A percentile compares a stretch with the other conserved stretches of the same genome.
phyloP scores from a whole-genome alignment of 1,140 invertebrate genomes.

The Dendrolimus kikuchii region DNA sequence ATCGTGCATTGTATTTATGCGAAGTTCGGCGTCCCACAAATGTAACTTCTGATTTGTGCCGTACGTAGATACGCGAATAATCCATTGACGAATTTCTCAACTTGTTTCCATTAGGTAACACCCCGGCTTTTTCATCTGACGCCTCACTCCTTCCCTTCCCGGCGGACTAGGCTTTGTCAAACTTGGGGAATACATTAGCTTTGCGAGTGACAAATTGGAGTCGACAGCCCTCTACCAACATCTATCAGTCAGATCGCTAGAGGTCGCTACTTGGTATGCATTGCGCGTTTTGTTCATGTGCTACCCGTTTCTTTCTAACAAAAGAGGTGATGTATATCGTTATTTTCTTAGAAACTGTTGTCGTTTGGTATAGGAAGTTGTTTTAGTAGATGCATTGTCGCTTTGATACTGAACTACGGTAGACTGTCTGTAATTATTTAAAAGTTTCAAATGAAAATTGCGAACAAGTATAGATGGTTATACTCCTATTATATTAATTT shows the following conservation, averaged over 20 bases:
- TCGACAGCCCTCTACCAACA: slow-evolving; percentile 31
- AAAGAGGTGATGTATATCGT: no score
- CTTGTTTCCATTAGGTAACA: slow-evolving; percentile 50
- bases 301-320: no score
- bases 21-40: background rate
- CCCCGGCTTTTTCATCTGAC: slow-evolving; percentile 48
- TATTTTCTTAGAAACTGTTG: no score
- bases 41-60: slow-evolving; percentile 2
- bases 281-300: no score
- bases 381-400: no score
- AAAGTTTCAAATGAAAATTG: slow-evolving; percentile 31
- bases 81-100: no score
- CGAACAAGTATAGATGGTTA: no score
- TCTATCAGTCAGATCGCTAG: no score
- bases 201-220: slow-evolving; percentile 49
- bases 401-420: slow-evolving; percentile 42
- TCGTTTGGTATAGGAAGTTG: no score
- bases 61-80: slow-evolving; percentile 12
- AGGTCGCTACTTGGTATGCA: no score
- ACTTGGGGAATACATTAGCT: slow-evolving; percentile 62
- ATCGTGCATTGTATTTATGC: slow-evolving; percentile 1
- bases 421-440: slow-evolving; percentile 46
- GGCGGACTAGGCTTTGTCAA: slow-evolving; percentile 44
- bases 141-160: no score
- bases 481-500: no score